Base-by-base conservation (phyloP, 2,113 vertebrate species). In the Cephalopterus ornatus region DNA sequence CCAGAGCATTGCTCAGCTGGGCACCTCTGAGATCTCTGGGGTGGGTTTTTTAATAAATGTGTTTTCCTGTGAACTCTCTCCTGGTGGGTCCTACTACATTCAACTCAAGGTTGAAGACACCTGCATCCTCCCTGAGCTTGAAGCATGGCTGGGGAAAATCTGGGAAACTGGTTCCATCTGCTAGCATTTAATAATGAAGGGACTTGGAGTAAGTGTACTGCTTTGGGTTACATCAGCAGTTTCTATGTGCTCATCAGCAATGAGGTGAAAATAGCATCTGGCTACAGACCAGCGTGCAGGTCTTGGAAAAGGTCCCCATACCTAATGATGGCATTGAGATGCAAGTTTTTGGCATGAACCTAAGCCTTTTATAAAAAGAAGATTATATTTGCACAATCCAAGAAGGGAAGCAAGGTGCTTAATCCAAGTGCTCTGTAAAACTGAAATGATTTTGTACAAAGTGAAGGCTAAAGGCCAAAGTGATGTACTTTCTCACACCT, bases 91-190 rank as follows among this genome's bases (percentile, higher is more conserved):
- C 61, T 4, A 3, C 88, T 62, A n/a, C 42, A 19, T 47, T 70
- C 41, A 47, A 27, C 35, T 52, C 44, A 24, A 0, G 0, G 9
- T 8, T 88, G 18, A 65, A 58, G 33, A 26, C 1, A 8, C 27
- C 12, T 8, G 1, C 9, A 5, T 67, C 52, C n/a, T 84, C 15
- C 37, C 16, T 1, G 2, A 32, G 47, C 46, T 28, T 32, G 26
- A 6, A 19, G 37, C 41, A 41, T 2, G 6, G 18, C n/a, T 70
- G 14, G 41, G 41, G 26, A 26, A 44, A 67, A 8, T 12, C 14
- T 39, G 41, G n/a, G n/a, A 20, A 41, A 61, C 37, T 27, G 41
- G n/a, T 52, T 86, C 35, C 15, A 7, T 20, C 58, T 86, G 53
- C 18, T 65, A 10, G 20, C 73, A 6, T 80, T 86, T 46, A 71